Base-by-base conservation (phyloP, 2,888 invertebrate genomes). In the Azorinus chamasolen region DNA sequence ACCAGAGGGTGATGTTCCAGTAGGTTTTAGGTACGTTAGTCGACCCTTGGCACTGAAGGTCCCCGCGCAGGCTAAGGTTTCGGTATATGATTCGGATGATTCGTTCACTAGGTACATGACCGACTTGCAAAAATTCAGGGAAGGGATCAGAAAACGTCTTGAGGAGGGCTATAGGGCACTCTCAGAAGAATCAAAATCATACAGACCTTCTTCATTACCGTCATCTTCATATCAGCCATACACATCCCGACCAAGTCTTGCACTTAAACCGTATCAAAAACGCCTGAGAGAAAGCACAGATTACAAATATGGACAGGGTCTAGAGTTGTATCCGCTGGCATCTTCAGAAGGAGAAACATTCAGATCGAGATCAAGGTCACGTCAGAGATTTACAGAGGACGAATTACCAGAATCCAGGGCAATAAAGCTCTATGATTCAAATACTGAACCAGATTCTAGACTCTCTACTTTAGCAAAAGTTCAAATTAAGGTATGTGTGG, bases 401-500 rank as follows among this genome's bases (percentile, higher is more conserved):
- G 58, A 61, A 61, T 64, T 72, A 24, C 82, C 75, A 25, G 63
- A 74, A 22, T 66, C 83, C 14, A 51, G 79, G 24, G 59, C 79
- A n/a, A 25, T 84, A 57, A 79, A 79, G 46, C 48, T 79, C 45
- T 82, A 78, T 63, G 83, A 83, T 45, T 64, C 69, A 3, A 63
- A 63, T 43, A 16, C n/a, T 37, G 84, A 74, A 45, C 64, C 73
- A 50, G 77, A 78, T 50, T 63, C 68, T 62, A 84, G 76, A 83
- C 81, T 88, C 64, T 85, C 88, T 25, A 86, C 87, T 63, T 79
- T 89, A 50, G 88, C 88, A 69, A 89, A 87, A 78, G 85, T 89
- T 79, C 86, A 88, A 68, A 88, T 89, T 82, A 89, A 89, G 89
- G 89, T 89, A 88, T 84, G 54, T 45, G n/a, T 43, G 63, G 32